Evolutionary conservation across 2,888 invertebrate species (phyloP), one percentile per base, ranked within the genome.

Genomic region (Ochlodes sylvanus): DNA sequence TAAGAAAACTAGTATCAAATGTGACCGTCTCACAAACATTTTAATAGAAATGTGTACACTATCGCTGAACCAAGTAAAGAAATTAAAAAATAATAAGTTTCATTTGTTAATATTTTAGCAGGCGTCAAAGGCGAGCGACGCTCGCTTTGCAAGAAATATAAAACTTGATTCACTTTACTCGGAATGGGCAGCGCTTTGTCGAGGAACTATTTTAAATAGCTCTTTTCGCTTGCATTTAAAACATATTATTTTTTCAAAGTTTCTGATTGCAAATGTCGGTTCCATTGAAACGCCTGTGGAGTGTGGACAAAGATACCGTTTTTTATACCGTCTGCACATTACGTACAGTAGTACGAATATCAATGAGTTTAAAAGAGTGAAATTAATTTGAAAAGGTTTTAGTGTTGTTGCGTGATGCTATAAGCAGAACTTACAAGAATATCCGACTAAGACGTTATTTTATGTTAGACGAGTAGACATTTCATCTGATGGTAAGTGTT

Each of bases 181-280:
- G 10, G 6, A 12, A 9, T 9, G 15, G 10, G 6, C 50, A 19
- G 12, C 50, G 50, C 50, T 50, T 50, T 50, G 50, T 50, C 10
- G 50, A 19, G 50, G 3, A 50, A 50, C 17, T 50, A 50, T 50
- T 50, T 50, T 4, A 50, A 50, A 50, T 17, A 3, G 19, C 50
- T 12, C 50, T 50, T 50, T 50, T 21, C 50, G n/a, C 19, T 50
- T 19, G 41, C 52, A 63, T 52, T 63, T 19, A 50, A 50, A 50
- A 47, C 47, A 62, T 54, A 62, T 34, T 57, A 57, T 65, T 44
- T 58, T 58, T 65, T 19, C 42, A 52, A 9, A 47, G 41, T 15
- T n/a, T 65, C 21, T 21, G 44, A 58, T 58, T 65, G 58, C 58
- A 65, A 65, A 58, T 42, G 65, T 41, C 52, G 58, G 52, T 52